A percentile compares a stretch with the other conserved stretches of the same genome.
Conservation (phyloP, 2,113 vertebrate species). For the Paradoxurus hermaphroditus region DNA sequence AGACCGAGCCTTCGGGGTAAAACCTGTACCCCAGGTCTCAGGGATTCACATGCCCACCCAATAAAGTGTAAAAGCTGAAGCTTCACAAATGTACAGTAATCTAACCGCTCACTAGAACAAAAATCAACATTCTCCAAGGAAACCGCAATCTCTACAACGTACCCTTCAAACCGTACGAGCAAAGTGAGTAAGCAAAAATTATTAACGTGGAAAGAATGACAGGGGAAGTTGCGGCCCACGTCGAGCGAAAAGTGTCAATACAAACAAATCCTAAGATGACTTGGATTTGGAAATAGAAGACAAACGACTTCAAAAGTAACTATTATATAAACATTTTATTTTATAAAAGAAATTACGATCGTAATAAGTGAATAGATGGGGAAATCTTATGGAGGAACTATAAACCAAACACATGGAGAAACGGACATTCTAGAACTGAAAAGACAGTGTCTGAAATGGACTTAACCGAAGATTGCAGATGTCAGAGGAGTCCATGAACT, state of each 20-base stretch:
- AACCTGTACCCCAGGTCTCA: neutral
- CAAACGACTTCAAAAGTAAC: neutral
- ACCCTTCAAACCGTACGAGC: neutral
- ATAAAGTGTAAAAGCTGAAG: neutral
- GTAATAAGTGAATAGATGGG: neutral
- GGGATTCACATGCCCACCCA: neutral
- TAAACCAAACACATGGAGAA: neutral
- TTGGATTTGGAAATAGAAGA: neutral
- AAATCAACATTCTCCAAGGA: neutral
- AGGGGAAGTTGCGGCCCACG: neutral
- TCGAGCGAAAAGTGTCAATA: neutral
- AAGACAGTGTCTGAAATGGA: neutral
- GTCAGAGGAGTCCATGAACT: neutral
- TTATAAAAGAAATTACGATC: neutral
- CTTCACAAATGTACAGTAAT: neutral
- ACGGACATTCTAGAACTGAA: neutral
- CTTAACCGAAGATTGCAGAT: neutral
- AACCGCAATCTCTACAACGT: neutral
- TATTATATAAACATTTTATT: neutral
- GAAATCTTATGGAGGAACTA: neutral
- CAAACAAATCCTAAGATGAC: neutral
- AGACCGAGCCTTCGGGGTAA: neutral
- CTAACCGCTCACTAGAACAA: neutral
- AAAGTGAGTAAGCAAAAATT: neutral
- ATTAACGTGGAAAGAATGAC: neutral